Conservation (phyloP, 2,113 vertebrate species). For the Grallaria varia region DNA sequence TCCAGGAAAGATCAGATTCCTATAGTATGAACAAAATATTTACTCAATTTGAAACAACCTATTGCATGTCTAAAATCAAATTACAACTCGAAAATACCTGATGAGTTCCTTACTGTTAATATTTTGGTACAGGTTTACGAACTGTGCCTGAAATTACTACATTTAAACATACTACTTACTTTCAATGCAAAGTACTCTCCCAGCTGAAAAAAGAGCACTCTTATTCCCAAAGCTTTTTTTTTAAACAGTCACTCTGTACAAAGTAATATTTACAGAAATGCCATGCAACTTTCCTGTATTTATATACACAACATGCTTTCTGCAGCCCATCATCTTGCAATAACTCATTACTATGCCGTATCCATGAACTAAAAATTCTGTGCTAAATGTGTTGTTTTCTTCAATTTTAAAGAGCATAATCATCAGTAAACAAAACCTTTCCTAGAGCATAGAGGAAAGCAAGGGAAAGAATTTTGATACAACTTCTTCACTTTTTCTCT, state of each 20-base stretch:
- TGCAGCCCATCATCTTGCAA: not conserved
- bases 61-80: not conserved
- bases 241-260: not conserved
- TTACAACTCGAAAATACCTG: not conserved
- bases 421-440: not conserved
- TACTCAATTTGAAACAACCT: not conserved
- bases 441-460: not conserved
- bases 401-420: not conserved
- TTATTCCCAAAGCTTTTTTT: not conserved
- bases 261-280: not conserved
- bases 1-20: not conserved
- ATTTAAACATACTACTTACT: not conserved
- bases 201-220: not conserved
- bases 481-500: not conserved
- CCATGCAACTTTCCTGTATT: not conserved
- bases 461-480: not conserved
- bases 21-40: not conserved
- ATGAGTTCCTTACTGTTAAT: not conserved
- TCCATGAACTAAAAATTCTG: not conserved
- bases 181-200: not conserved
- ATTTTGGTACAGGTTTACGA: not conserved
- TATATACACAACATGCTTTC: not conserved
- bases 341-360: not conserved
- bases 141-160: not conserved
- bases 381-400: not conserved